phyloP scores from a whole-genome alignment of 2,888 invertebrate species.

The Parnassius smintheus region DNA sequence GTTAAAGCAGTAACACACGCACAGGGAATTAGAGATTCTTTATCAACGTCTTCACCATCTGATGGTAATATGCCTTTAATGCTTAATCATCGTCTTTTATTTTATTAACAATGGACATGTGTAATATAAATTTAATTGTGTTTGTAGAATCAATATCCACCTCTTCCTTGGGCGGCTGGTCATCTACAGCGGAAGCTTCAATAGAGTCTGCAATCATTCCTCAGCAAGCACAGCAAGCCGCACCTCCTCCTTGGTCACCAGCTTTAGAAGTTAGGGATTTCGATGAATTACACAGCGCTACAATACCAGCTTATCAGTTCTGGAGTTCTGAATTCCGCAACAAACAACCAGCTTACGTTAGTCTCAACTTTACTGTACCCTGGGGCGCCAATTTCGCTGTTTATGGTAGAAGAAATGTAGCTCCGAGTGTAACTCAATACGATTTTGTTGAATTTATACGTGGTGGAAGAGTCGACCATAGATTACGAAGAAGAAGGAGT shows the following conservation, averaged over 20 bases:
- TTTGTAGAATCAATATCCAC: conserved; percentile 85
- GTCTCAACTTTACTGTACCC: conserved; percentile 93
- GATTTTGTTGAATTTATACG: conserved; percentile 98
- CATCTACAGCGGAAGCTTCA: conserved; percentile 77
- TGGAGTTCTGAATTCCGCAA: conserved; percentile 96
- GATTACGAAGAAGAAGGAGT: conserved; percentile 82
- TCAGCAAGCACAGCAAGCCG: conserved; percentile 86
- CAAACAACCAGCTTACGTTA: conserved; percentile 93
- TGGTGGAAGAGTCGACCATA: conserved; percentile 90
- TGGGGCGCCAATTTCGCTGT: conserved; percentile 97
- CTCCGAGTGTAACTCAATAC: conserved; percentile 97
- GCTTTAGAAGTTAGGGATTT: conserved; percentile 91
- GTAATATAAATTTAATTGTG: conserved; percentile 24
- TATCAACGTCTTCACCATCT: conserved; percentile 75
- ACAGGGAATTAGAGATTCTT: conserved; percentile 89
- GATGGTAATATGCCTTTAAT: conserved; percentile 56
- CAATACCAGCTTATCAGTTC: conserved; percentile 94
- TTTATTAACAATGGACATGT: not conserved
- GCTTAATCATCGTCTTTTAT: not conserved
- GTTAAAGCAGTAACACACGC: conserved; percentile 93
- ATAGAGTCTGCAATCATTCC: conserved; percentile 81
- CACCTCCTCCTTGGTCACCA: conserved; percentile 89
- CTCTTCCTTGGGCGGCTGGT: conserved; percentile 72
- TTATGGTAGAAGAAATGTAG: conserved; percentile 96
- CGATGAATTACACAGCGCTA: conserved; percentile 91